Base-by-base conservation (phyloP, 2,113 vertebrate genomes). In the Lophius piscatorius region DNA sequence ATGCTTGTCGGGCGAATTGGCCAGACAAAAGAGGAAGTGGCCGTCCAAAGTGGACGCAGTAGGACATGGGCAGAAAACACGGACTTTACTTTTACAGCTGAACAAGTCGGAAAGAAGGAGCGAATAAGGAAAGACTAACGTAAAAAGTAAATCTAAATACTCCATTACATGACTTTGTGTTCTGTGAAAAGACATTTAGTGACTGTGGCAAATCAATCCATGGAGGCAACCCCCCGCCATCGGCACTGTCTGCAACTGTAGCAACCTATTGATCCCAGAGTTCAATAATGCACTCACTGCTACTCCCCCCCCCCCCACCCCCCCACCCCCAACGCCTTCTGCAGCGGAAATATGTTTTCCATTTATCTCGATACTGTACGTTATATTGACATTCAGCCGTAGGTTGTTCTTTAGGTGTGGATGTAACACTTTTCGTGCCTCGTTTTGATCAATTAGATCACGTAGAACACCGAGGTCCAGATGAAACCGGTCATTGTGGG, bases 251-350 rank as follows among this genome's bases (percentile, higher is more conserved):
- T 76, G 66, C 22, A n/a, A n/a, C 26, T 28, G 44, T 52, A 10
- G 40, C 74, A 59, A 84, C 67, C 66, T 52, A 87, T 85, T 36
- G 78, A 87, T 83, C 63, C 63, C 56, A 68, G 18, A 35, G 78
- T 50, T 87, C 83, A 71, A 79, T 88, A 81, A 69, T 29, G 40
- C 64, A 76, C 40, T 76, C 61, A n/a, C 44, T 64, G 62, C 56
- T 33, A 39, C 31, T 40, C 63, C 74, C 73, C 74, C 38, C 41
- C 28, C 33, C 13, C 18, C 41, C n/a, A 39, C 31, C 36, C 63
- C 74, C 73, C 74, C 38, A 36, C 28, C 33, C 13, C 18, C 41
- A n/a, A n/a, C n/a, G 33, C 47, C 20, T 29, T 21, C 10, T 45
- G 47, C 54, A 60, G 54, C 0, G 42, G 52, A 86, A 82, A 82